A percentile compares a stretch with the other conserved stretches of the same genome.
Conservation (phyloP, 2,888 invertebrate genomes). For the Oscheius sp. region DNA sequence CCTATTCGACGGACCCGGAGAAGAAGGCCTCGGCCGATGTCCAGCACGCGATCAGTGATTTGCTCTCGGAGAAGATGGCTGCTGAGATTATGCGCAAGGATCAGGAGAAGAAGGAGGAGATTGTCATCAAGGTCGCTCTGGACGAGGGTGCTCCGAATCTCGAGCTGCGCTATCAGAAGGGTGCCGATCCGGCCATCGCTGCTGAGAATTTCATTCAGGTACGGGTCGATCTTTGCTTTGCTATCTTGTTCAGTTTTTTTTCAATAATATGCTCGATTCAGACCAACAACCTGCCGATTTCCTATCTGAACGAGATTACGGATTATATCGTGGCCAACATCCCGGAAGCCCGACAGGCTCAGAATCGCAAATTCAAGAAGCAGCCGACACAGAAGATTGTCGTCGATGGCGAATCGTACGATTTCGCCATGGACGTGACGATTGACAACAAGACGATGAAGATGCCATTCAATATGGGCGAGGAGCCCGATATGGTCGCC, state of each 20-base stretch:
- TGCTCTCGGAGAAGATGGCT: slow-evolving; percentile 75
- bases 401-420: slow-evolving; percentile 80
- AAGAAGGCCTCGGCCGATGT: slow-evolving; percentile 81
- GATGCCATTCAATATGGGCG: slow-evolving; percentile 87
- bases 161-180: slow-evolving; percentile 64
- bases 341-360: slow-evolving; percentile 56
- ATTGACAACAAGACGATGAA: slow-evolving; percentile 87
- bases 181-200: slow-evolving; percentile 62
- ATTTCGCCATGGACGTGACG: slow-evolving; percentile 95
- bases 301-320: slow-evolving; percentile 63
- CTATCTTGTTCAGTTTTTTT: too few species aligned
- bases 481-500: slow-evolving; percentile 92
- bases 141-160: slow-evolving; percentile 62
- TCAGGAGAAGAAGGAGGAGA: slow-evolving; percentile 38
- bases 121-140: slow-evolving; percentile 67
- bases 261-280: slow-evolving; percentile 18
- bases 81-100: slow-evolving; percentile 40
- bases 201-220: slow-evolving; percentile 65
- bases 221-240: not conserved
- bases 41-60: slow-evolving; percentile 81
- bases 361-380: slow-evolving; percentile 29
- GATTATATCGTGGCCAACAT: slow-evolving; percentile 62
- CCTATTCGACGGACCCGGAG: slow-evolving; percentile 84
- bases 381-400: slow-evolving; percentile 40
- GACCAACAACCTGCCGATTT: slow-evolving; percentile 60